Evolutionary conservation across 2,113 vertebrate species (phyloP).

Genomic region (Tauraco erythrolophus): DNA sequence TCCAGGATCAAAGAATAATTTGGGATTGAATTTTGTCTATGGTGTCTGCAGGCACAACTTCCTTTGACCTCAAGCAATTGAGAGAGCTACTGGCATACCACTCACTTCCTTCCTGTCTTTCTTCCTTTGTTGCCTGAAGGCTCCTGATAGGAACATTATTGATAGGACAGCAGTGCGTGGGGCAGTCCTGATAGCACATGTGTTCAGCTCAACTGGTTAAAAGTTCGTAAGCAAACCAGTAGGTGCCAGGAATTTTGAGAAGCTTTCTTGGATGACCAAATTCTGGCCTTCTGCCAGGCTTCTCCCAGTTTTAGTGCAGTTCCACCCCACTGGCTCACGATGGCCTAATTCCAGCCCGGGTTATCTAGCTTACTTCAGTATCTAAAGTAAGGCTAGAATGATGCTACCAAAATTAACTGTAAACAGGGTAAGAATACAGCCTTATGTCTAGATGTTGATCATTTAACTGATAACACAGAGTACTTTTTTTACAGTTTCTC

Average conservation of each 20-base stretch:
- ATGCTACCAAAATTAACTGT: background rate
- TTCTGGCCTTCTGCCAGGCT: background rate
- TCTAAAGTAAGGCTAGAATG: background rate
- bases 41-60: background rate
- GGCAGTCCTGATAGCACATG: background rate
- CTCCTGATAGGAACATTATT: background rate
- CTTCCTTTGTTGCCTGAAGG: background rate
- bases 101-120: background rate
- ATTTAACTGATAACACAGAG: background rate
- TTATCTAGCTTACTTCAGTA: background rate
- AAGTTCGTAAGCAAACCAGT: background rate
- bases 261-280: background rate
- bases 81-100: background rate
- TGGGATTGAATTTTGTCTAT: background rate
- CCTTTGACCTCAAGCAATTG: background rate
- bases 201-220: background rate
- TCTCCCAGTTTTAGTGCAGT: background rate
- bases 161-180: background rate
- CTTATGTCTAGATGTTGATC: background rate
- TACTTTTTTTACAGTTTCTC: constrained; percentile 73
- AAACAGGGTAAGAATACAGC: background rate
- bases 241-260: background rate
- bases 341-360: background rate
- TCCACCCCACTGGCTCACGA: background rate
- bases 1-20: background rate